Evolutionary conservation across 1,140 invertebrate genomes (phyloP).

Genomic region (Helicorthomorpha holstii): DNA sequence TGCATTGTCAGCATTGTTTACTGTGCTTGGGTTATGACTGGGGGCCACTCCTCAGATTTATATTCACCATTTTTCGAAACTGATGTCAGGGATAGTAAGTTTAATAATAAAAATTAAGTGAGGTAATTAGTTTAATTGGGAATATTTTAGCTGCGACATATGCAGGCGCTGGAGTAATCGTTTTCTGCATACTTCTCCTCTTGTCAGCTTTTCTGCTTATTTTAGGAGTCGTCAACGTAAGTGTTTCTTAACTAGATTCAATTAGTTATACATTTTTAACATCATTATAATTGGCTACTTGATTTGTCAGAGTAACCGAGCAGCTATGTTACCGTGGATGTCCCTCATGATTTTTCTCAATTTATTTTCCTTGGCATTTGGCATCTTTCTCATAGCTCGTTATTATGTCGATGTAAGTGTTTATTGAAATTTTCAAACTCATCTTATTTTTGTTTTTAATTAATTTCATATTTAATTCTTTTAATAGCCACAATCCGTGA

Average conservation of each 20-base stretch:
- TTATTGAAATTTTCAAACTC: no score
- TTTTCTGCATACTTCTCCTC: constrained; percentile 48
- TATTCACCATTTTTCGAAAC: constrained; percentile 76
- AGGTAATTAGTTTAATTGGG: not conserved
- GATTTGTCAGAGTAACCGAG: constrained; percentile 39
- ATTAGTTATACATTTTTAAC: constrained; percentile 42
- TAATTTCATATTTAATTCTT: no score
- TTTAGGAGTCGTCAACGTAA: constrained; percentile 23
- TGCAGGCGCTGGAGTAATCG: constrained; percentile 49
- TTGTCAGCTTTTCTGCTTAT: constrained; percentile 51
- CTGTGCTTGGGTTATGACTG: constrained; percentile 49
- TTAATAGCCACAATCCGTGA: no score
- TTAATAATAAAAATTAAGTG: constrained; percentile 1
- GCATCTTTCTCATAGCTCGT: constrained; percentile 61
- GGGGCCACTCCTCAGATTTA: constrained; percentile 67
- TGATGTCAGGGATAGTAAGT: constrained; percentile 57
- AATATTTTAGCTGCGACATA: constrained; percentile 44
- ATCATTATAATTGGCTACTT: constrained; percentile 25
- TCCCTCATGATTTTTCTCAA: constrained; percentile 46
- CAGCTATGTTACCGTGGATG: constrained; percentile 63
- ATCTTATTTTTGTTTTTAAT: no score
- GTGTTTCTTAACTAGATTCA: constrained; percentile 36
- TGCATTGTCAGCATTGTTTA: constrained; percentile 56
- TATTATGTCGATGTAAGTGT: constrained; percentile 76
- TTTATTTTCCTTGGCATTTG: constrained; percentile 57